Base-by-base conservation (phyloP, 2,888 invertebrate genomes). In the Ophonus ardosiacus region DNA sequence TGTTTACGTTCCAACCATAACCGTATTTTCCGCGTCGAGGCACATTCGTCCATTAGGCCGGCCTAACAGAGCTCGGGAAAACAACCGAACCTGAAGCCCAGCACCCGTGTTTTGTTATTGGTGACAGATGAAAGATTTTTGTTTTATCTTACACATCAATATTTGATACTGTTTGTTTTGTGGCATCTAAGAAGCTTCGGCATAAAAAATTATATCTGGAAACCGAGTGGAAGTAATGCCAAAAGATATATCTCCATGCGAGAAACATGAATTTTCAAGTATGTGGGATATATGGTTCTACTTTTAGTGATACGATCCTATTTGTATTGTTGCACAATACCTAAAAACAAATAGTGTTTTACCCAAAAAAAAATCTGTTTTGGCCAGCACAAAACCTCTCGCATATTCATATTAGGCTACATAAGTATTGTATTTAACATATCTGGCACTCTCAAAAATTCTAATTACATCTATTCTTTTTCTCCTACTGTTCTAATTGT, bases 11-110 rank as follows among this genome's bases (percentile, higher is more conserved):
- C 61, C 31, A 0, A 61, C 80, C 80, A 80, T 80, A 80, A 80
- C 80, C n/a, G 80, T 80, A 80, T 80, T 80, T 80, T 80, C 61
- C 80, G 40, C 80, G 40, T 61, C 10, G 13, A 7, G 24, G 59
- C 61, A 61, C 80, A 61, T 61, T 80, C 80, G 80, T 80, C 80
- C 80, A 80, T 80, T 80, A 80, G 80, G 61, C 40, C 71, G 7
- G 8, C 40, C 71, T 74, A 74, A 74, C 71, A 74, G 43, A 17
- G 43, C 43, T 43, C 43, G 18, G 71, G 40, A 74, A 74, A 74
- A 74, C 71, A 74, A 74, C 43, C 43, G 43, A 74, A 74, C 43
- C 21, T 43, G 71, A 18, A 21, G 63, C 13, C 40, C 10, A 74
- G 43, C 7, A n/a, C 18, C 43, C 71, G 8, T 74, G 71, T 74